Evolutionary conservation across 2,888 invertebrate species (phyloP).

Genomic region (Hirtodrosophila trivittata): DNA sequence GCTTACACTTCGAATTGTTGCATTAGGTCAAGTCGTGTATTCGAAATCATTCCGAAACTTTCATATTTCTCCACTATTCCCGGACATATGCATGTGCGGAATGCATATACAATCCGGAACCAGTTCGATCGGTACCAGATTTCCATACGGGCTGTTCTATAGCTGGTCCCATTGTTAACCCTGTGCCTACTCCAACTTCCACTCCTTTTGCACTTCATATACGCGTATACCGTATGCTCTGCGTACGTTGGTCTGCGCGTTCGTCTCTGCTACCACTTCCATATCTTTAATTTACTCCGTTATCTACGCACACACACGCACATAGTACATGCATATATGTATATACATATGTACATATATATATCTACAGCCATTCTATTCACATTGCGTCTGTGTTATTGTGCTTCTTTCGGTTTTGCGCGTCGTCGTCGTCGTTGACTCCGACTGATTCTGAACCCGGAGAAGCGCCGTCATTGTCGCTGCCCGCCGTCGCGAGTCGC

Average conservation of each 20-base stretch:
- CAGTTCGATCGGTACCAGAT: too few species aligned
- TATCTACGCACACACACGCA: conserved; percentile 53
- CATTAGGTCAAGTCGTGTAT: too few species aligned
- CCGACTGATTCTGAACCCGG: conserved; percentile 40
- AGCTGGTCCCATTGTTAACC: background rate
- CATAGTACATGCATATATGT: conserved; percentile 2
- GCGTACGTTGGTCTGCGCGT: conserved; percentile 12
- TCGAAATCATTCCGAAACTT: too few species aligned
- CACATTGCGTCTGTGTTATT: conserved; percentile 15
- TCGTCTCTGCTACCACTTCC: conserved; percentile 41
- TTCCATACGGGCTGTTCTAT: too few species aligned
- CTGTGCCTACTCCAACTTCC: background rate
- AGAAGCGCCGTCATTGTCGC: conserved; percentile 25
- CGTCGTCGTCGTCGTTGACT: conserved; percentile 49
- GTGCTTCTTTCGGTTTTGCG: conserved; percentile 55
- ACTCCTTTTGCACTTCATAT: conserved; percentile 4
- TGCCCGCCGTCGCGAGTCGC: conserved; percentile 21
- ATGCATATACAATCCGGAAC: too few species aligned
- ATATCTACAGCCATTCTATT: conserved; percentile 12
- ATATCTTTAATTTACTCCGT: conserved; percentile 60
- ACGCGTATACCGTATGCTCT: conserved; percentile 11
- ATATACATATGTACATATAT: conserved; percentile 5
- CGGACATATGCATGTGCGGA: too few species aligned
- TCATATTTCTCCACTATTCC: too few species aligned
- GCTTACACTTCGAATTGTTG: too few species aligned